phyloP scores from a whole-genome alignment of 2,797 vertebrate species.

The Fundulus diaphanus region DNA sequence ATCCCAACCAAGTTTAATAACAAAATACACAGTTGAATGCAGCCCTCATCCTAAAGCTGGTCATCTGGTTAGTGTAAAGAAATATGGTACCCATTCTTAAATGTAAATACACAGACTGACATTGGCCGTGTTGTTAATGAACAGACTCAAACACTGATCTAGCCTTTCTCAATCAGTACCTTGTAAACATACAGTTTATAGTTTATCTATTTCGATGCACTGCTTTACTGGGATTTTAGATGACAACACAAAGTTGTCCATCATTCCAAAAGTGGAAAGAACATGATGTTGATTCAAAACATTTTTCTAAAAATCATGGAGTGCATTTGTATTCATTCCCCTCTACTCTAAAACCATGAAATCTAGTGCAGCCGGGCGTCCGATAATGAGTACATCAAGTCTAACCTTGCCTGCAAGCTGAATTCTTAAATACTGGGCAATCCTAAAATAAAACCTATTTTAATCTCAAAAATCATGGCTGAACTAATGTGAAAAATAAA shows the following conservation, averaged over 20 bases:
- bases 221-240: not conserved
- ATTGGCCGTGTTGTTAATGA: too few species aligned
- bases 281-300: too few species aligned
- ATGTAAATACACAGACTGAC: too few species aligned
- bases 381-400: not conserved
- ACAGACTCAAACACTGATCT: too few species aligned
- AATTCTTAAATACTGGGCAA: not conserved
- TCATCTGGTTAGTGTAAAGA: too few species aligned
- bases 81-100: too few species aligned
- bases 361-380: not conserved
- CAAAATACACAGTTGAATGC: not conserved
- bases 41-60: too few species aligned
- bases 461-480: not conserved
- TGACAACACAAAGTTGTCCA: not conserved
- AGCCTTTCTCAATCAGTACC: too few species aligned
- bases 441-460: not conserved
- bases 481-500: not conserved
- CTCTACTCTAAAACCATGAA: not conserved
- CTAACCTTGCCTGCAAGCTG: too few species aligned
- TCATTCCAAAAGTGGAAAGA: not conserved
- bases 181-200: too few species aligned
- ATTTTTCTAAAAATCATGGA: too few species aligned
- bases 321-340: not conserved
- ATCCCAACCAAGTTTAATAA: not conserved
- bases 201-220: too few species aligned